Evolutionary conservation across 2,888 invertebrate species (phyloP).

Genomic region (Drosophila recens): DNA sequence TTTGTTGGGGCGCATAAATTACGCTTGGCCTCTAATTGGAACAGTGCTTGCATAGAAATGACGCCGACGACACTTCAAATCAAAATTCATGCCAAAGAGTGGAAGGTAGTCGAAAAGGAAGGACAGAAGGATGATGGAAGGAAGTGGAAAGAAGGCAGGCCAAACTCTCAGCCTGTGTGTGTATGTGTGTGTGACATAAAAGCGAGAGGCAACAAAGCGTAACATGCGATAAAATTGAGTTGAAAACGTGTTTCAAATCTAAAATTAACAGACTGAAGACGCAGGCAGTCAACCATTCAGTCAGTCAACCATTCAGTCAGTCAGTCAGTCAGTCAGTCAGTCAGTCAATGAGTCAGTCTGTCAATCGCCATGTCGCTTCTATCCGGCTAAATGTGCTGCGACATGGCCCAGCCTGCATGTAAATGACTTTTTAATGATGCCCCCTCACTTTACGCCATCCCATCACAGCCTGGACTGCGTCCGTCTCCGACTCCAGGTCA

Average conservation of each 20-base stretch:
- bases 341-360: slow-evolving; percentile 23
- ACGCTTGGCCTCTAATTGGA: slow-evolving; percentile 76
- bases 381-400: slow-evolving; percentile 63
- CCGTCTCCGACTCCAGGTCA: not conserved
- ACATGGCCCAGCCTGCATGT: slow-evolving; percentile 70
- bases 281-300: slow-evolving; percentile 43
- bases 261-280: slow-evolving; percentile 77
- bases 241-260: slow-evolving; percentile 83
- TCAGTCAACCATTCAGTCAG: slow-evolving; percentile 26
- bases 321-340: slow-evolving; percentile 30
- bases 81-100: slow-evolving; percentile 69
- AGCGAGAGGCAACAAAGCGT: slow-evolving; percentile 82
- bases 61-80: slow-evolving; percentile 66
- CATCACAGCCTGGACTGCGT: not conserved
- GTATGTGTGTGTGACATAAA: slow-evolving; percentile 33
- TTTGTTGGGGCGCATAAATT: slow-evolving; percentile 78
- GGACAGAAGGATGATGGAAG: not conserved
- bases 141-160: not conserved
- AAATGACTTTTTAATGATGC: slow-evolving; percentile 81
- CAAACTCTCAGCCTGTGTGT: slow-evolving; percentile 45
- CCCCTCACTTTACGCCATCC: slow-evolving; percentile 3
- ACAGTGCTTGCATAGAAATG: slow-evolving; percentile 60
- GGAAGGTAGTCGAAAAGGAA: slow-evolving; percentile 8
- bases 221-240: slow-evolving; percentile 85
- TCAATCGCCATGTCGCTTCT: slow-evolving; percentile 35